Percentiles rank a stretch among this genome's conserved stretches.
Conservation (phyloP, 2,797 vertebrate species). For the Semotilus atromaculatus region DNA sequence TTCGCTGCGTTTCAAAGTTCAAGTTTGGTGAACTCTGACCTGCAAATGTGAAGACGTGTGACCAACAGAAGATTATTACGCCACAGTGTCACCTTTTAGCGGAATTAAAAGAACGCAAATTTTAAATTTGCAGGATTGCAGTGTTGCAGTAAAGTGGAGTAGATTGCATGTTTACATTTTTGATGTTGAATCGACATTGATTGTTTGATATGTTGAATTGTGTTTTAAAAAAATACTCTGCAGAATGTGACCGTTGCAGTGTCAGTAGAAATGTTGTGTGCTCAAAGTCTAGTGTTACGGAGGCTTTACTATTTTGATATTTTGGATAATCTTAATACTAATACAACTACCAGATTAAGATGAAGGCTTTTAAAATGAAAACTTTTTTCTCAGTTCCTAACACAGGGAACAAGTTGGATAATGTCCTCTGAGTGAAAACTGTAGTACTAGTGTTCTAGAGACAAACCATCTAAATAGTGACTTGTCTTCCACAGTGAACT, state of each 20-base stretch:
- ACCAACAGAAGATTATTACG: not conserved
- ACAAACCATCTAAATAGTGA: slow-evolving; percentile 6
- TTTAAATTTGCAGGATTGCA: not conserved
- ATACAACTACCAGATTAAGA: not conserved
- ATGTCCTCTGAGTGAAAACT: not conserved
- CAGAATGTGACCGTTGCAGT: not conserved
- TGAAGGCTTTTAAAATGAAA: no score
- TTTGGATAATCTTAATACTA: not conserved
- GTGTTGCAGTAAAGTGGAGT: not conserved
- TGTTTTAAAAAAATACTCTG: not conserved
- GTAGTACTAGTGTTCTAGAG: not conserved
- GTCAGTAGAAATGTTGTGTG: not conserved
- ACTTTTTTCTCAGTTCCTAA: no score
- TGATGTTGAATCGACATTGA: not conserved
- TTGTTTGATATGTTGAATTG: not conserved
- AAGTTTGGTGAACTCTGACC: not conserved
- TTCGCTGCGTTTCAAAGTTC: not conserved
- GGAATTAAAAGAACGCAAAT: not conserved
- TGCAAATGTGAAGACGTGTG: not conserved
- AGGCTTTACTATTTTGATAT: not conserved
- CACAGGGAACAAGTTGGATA: not conserved
- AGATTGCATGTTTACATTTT: not conserved
- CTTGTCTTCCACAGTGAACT: slow-evolving; percentile 15
- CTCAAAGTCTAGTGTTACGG: not conserved
- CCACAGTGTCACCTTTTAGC: not conserved